Evolutionary conservation across 2,113 vertebrate genomes (phyloP), one percentile per base, ranked within the genome.

Genomic region (Kobus ellipsiprymnus): DNA sequence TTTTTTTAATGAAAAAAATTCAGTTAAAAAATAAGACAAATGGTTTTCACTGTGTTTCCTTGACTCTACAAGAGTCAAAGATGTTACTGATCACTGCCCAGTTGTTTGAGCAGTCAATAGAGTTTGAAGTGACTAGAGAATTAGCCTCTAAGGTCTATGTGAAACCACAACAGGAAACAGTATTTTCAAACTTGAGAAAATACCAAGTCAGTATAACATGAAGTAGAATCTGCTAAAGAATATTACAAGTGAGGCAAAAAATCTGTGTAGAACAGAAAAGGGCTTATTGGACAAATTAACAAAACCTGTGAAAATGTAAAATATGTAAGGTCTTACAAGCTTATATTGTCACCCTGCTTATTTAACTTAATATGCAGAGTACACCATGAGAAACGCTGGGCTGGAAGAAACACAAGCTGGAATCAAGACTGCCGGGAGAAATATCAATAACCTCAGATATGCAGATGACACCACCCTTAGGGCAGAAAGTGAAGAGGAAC

Each of bases 121-220:
- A 92, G 29, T 93, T 29, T 36, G 17, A 92, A 94, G n/a, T 50
- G n/a, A 88, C 57, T 94, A 30, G 89, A 74, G n/a, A 92, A 90
- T 90, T 74, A 94, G 40, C 36, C 54, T 96, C 48, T 81, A 83
- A 93, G 85, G 52, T 71, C 33, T 87, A 23, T 40, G 48, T 85
- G 59, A 74, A 94, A 87, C 30, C 30, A 83, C 14, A 67, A 89
- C 7, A 94, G 52, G 36, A 60, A 92, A 92, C 27, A 87, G 55
- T 44, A 87, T 77, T 93, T 97, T 95, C 87, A 96, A 84, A 91
- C 27, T 78, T 91, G 50, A 93, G 23, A 88, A 95, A 94, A 86
- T 36, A 96, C 30, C 57, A 89, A 95, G 87, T 87, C 30, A 84
- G 25, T 90, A 87, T 30, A 84, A 95, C 55, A 29, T 96, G 25